phyloP scores from a whole-genome alignment of 2,797 vertebrate species.

The Pipistrellus pygmaeus region DNA sequence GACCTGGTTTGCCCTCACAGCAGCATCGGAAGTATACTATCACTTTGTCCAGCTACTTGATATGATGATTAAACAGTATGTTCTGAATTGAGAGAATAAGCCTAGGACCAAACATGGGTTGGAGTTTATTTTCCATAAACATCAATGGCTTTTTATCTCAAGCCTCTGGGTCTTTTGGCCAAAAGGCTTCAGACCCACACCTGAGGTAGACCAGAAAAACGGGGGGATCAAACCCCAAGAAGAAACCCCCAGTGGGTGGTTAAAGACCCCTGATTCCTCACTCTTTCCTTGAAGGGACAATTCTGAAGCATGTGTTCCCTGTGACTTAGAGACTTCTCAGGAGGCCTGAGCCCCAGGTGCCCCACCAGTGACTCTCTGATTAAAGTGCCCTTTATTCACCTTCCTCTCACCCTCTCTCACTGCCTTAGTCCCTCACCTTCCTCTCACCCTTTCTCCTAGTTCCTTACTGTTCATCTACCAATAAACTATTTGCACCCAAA shows the following conservation, averaged over 20 bases:
- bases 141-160: neutral
- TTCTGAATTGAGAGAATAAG: neutral
- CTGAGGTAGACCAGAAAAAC: neutral
- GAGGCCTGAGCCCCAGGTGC: too few relatives aligned
- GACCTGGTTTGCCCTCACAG: neutral
- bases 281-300: neutral
- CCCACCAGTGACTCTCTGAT: neutral
- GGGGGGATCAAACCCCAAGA: neutral
- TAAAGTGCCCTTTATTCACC: rapidly evolving
- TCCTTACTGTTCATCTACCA: neutral
- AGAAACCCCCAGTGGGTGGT: neutral
- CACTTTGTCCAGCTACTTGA: neutral
- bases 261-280: neutral
- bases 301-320: neutral
- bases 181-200: neutral
- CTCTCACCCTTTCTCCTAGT: neutral
- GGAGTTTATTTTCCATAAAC: neutral
- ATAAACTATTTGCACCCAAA: neutral
- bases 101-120: neutral
- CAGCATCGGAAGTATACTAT: neutral
- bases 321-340: neutral
- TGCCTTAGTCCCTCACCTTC: neutral
- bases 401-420: neutral
- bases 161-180: neutral
- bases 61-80: neutral